Base-by-base conservation (phyloP, 2,888 invertebrate species). In the Archips xylosteana region DNA sequence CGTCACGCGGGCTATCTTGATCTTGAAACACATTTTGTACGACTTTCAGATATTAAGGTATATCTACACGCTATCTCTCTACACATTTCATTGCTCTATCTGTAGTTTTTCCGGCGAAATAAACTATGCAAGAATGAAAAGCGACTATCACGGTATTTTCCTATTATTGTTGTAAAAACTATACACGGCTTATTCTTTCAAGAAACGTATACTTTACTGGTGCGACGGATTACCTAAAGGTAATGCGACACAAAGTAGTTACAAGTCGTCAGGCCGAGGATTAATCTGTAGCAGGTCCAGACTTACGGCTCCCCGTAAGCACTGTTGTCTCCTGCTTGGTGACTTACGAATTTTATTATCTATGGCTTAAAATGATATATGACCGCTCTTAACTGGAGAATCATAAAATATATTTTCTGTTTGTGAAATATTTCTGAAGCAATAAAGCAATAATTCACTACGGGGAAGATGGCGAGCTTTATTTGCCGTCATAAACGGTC, bases 331-430 rank as follows among this genome's bases (percentile, higher is more conserved):
- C 84, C 86, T 85, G 85, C 83, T 86, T 88, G 88, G 90, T 88
- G 91, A 94, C 92, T 93, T 92, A 92, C 91, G 86, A 92, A 91
- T 93, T 94, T 93, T 94, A 94, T 94, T 92, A 92, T 93, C 93
- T 94, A 94, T 92, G 91, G 92, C 93, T 94, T 93, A 92, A 94
- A 93, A 93, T 94, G 94, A 94, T 92, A 94, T 94, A 94, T 85
- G 89, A 78, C 90, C 87, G 88, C 92, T 92, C 92, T 94, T 92
- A 94, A 94, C 91, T 92, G 91, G 92, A 88, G 93, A 92, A 94
- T 94, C 94, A 92, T 94, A 94, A 94, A 94, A 94, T 94, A 94
- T 94, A 93, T 94, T 94, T 94, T 94, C 94, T 93, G 94, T 94
- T 94, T 94, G 94, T 92, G 92, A 93, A 94, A 94, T 94, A 94